These are phyloP conservation scores for Gyps fulvus DNA, from an alignment of 2,113 vertebrate species.

Conservation along the genomic window DNA sequence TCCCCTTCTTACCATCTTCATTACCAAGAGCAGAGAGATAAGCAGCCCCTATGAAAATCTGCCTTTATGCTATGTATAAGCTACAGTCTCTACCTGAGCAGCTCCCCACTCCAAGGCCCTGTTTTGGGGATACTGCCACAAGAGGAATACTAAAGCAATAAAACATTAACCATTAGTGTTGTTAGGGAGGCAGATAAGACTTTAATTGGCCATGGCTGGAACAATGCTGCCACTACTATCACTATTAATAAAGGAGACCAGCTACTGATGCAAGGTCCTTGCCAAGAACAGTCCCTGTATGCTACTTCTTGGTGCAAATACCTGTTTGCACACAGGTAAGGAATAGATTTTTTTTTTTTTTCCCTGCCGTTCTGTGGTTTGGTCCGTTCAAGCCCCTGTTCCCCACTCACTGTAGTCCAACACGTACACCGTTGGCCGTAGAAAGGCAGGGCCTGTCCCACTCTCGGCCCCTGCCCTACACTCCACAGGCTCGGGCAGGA, in stretches of 20 bases:
- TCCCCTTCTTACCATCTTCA: neutral
- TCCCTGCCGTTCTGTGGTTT: neutral
- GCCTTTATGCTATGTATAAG: neutral
- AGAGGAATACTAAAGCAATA: neutral
- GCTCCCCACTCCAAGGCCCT: neutral
- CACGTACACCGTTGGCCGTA: rapidly evolving
- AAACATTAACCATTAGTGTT: neutral
- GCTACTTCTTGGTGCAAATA: neutral
- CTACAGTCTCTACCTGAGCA: neutral
- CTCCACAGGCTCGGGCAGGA: neutral
- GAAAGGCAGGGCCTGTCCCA: neutral
- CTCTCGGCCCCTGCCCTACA: neutral
- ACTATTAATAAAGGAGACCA: neutral
- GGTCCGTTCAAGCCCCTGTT: neutral
- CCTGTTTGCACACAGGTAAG: neutral
- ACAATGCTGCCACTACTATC: neutral
- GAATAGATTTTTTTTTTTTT: neutral
- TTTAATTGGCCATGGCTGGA: rapidly evolving
- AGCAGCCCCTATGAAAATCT: neutral
- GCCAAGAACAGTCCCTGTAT: neutral
- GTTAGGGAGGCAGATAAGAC: neutral
- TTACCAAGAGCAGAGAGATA: neutral
- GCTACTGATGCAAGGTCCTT: neutral
- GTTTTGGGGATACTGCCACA: neutral
- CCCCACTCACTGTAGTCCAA: neutral